Conservation (phyloP, 2,797 vertebrate genomes). For the Pantherophis alleghaniensis region DNA sequence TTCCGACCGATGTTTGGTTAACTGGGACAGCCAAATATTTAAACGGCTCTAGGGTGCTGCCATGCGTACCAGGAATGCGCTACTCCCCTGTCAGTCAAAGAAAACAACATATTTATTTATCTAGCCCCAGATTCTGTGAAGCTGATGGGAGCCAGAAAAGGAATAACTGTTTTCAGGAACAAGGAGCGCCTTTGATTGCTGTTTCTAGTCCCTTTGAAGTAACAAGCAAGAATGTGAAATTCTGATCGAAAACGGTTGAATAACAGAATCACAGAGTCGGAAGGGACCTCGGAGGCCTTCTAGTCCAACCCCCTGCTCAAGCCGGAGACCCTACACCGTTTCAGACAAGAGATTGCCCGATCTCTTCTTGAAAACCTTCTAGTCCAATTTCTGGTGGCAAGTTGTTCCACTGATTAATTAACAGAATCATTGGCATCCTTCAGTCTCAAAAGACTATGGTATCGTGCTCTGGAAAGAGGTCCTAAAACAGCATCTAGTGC, state of each 20-base stretch:
- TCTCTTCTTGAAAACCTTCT: no score
- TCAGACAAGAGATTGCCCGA: no score
- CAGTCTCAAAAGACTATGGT: no score
- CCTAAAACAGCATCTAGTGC: no score
- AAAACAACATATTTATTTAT: neutral
- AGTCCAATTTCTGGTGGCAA: no score
- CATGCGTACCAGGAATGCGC: neutral
- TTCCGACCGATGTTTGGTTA: neutral
- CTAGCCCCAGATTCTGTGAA: neutral
- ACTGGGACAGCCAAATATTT: neutral
- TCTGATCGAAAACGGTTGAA: neutral
- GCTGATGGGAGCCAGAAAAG: neutral
- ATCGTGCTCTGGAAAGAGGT: no score
- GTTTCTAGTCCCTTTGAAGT: neutral
- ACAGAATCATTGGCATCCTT: no score
- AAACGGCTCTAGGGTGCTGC: neutral
- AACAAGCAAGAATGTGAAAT: neutral
- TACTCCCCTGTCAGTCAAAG: neutral
- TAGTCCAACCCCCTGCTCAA: neutral
- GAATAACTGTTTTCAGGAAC: neutral
- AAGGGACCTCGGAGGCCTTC: neutral
- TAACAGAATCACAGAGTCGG: neutral
- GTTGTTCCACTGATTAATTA: no score
- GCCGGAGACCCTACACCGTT: neutral
- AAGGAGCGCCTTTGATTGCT: neutral